Conservation (phyloP, 2,113 vertebrate species). For the Pagrus major region DNA sequence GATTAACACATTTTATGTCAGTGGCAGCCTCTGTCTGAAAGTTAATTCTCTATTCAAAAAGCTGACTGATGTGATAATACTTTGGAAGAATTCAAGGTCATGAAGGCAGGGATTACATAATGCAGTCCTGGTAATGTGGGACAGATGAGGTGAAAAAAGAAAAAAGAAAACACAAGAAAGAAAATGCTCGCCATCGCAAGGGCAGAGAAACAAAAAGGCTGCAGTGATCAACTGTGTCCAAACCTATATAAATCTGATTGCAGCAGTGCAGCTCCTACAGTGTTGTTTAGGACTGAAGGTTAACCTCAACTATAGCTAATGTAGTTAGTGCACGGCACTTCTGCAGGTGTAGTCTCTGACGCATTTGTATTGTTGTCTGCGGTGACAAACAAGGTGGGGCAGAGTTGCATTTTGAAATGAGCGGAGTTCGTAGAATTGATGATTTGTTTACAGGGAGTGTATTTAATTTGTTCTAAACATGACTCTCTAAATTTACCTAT, state of each 20-base stretch:
- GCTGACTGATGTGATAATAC: conserved; percentile 65
- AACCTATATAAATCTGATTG: background rate
- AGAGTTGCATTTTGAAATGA: background rate
- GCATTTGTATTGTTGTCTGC: background rate
- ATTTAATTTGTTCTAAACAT: background rate
- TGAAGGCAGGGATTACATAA: conserved; percentile 66
- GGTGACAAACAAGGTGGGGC: background rate
- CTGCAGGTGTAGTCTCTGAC: background rate
- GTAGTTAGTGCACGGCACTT: background rate
- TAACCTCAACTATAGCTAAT: conserved; percentile 29
- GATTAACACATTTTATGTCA: conserved; percentile 75
- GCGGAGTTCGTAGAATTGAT: background rate
- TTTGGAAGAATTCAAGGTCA: conserved; percentile 65
- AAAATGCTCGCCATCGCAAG: conserved; percentile 6
- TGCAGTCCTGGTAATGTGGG: conserved; percentile 32
- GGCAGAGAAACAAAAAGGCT: conserved; percentile 35
- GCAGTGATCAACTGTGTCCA: conserved; percentile 22
- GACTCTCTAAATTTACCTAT: background rate
- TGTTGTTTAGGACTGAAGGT: conserved; percentile 13
- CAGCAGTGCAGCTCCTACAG: background rate
- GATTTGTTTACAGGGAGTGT: background rate
- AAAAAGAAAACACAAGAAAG: conserved; percentile 23
- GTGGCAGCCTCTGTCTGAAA: conserved; percentile 43
- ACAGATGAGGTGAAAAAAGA: conserved; percentile 21
- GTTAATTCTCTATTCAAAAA: conserved; percentile 72